Evolutionary conservation across 2,888 invertebrate species (phyloP), one percentile per base, ranked within the genome.

Genomic region (Quadriops clusia): DNA sequence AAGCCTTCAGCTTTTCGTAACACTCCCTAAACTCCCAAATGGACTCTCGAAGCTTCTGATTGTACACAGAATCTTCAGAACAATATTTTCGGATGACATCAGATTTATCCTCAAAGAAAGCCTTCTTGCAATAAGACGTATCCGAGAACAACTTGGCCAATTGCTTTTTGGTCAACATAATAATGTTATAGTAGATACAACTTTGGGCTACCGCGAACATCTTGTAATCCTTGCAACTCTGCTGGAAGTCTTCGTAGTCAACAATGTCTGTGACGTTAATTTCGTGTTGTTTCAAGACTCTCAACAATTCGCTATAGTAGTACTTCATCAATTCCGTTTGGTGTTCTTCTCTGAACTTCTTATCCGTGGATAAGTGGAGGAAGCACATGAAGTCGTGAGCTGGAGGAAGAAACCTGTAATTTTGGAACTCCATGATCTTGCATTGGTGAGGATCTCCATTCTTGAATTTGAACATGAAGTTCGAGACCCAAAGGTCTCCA

Each of bases 401-500:
- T 4, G 50, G 49, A 5, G 51, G 50, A 30, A 41, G 36, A 28
- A 47, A 50, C 5, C 50, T 38, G 24, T 43, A 47, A 7, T 38
- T 40, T 40, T 53, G 51, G 28, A 47, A 51, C 37, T 51, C 51
- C 4, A 51, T 38, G 15, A 49, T 35, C 31, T 40, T 45, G 7
- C 54, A 56, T 29, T 42, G 33, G 4, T 31, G 18, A 4, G 40
- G 31, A 21, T 31, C 23, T 16, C 32, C 44, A 40, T 37, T 45
- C 51, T 40, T 38, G 23, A 36, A 38, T 33, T 49, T 46, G 12
- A 63, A 61, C 49, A 67, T 51, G 0, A 63, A 34, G 38, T 67
- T 67, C 29, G 61, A 63, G 1, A 59, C 51, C 66, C 65, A 66
- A 8, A 65, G 43, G 44, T 67, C 65, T 4, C 58, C 64, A 36